Percentiles rank a stretch among this genome's conserved stretches.
These are phyloP conservation scores for Colletes gigas DNA, from an alignment of 1,140 invertebrate species.

Conservation along the genomic window DNA sequence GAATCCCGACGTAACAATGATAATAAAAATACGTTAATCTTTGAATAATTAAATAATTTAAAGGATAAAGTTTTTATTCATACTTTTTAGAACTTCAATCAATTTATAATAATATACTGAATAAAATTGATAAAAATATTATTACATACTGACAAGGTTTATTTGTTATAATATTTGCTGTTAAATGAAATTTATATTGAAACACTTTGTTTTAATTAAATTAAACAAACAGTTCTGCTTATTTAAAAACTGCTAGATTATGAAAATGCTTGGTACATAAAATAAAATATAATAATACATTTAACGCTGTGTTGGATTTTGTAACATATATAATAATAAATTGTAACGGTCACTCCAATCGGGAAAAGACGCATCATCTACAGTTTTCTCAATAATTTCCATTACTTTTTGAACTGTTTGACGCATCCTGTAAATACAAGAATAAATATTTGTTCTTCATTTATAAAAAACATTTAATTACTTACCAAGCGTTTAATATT, in stretches of 20 bases:
- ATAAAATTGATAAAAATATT: neutral
- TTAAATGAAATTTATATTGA: neutral
- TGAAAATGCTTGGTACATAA: neutral
- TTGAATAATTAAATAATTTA: no score
- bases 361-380: constrained; percentile 65
- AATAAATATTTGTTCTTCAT: constrained; percentile 7
- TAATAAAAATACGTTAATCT: no score
- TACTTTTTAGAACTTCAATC: no score
- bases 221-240: neutral
- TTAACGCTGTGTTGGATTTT: constrained; percentile 52
- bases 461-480: constrained; percentile 1
- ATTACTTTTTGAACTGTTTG: constrained; percentile 68
- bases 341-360: constrained; percentile 72
- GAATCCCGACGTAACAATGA: no score
- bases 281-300: constrained; percentile 8
- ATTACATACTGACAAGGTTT: neutral
- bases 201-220: neutral
- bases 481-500: constrained; percentile 69
- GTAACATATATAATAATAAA: constrained; percentile 68
- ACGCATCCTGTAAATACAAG: constrained; percentile 58
- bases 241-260: neutral
- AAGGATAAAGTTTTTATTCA: no score
- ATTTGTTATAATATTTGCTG: neutral
- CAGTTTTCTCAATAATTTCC: constrained; percentile 58
- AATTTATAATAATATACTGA: neutral